Percentiles rank a stretch among this genome's conserved stretches.
phyloP scores from a whole-genome alignment of 2,797 vertebrate genomes.

The Muraenolepis orangiensis region DNA sequence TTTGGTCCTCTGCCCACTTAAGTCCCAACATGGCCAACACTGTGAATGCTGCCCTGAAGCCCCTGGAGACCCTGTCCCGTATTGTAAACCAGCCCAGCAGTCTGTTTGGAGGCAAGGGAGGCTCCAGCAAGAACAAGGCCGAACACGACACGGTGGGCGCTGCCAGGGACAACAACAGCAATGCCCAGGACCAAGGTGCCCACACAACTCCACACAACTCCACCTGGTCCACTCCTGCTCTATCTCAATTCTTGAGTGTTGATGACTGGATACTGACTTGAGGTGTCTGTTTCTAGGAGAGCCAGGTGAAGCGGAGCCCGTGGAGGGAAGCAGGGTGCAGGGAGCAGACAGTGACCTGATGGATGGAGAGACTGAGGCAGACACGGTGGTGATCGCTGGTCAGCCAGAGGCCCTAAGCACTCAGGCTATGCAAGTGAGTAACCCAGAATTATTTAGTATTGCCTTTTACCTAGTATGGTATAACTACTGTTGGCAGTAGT shows the following conservation, averaged over 20 bases:
- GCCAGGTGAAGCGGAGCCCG: conserved; percentile 84
- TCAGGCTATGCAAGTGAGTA: conserved; percentile 90
- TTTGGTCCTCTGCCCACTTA: conserved; percentile 18
- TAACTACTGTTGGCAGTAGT: background rate
- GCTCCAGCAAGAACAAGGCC: conserved; percentile 88
- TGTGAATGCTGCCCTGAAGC: conserved; percentile 93
- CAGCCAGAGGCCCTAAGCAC: conserved; percentile 91
- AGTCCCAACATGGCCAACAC: conserved; percentile 98
- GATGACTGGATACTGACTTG: background rate
- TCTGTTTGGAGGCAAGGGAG: conserved; percentile 89
- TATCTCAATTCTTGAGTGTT: background rate
- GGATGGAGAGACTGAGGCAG: conserved; percentile 91
- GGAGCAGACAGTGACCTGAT: conserved; percentile 88
- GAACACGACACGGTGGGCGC: conserved; percentile 86
- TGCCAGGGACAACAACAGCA: conserved; percentile 83
- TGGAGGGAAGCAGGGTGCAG: conserved; percentile 84
- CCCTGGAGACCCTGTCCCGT: conserved; percentile 90
- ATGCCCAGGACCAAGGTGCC: conserved; percentile 86
- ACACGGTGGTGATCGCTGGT: conserved; percentile 89
- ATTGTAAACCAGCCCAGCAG: conserved; percentile 97
- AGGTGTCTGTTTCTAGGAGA: conserved; percentile 71
- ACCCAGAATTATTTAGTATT: background rate
- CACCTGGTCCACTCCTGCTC: background rate
- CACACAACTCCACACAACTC: background rate
- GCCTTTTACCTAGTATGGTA: background rate